phyloP scores from a whole-genome alignment of 37 sponge, comb jelly and placozoan genomes.

The Cliona cf. orientalis region DNA sequence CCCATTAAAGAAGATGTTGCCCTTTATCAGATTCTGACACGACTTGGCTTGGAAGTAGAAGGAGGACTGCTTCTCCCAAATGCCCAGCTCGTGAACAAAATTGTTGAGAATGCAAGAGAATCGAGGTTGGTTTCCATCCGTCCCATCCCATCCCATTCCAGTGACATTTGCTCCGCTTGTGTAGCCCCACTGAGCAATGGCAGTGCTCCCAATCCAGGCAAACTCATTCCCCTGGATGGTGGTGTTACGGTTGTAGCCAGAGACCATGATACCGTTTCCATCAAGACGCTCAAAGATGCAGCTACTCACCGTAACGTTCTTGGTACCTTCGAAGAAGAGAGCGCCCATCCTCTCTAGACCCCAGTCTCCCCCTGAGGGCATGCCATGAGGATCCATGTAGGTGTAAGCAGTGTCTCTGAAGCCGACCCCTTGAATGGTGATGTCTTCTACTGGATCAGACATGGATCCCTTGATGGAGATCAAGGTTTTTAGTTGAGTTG shows the following conservation, averaged over 20 bases:
- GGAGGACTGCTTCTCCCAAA: conserved; percentile 69
- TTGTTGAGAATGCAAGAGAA: conserved; percentile 53
- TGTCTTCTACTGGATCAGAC: conserved; percentile 24
- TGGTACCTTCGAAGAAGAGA: conserved; percentile 63
- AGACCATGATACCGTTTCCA: conserved; percentile 67
- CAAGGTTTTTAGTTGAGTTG: conserved; percentile 36
- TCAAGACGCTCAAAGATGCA: conserved; percentile 57
- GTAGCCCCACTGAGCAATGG: conserved; percentile 65
- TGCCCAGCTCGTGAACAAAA: conserved; percentile 73
- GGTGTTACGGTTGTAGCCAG: conserved; percentile 50
- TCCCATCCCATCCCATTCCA: conserved; percentile 68
- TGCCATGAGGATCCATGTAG: conserved; percentile 58
- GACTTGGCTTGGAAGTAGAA: conserved; percentile 67
- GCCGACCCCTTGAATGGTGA: conserved; percentile 39
- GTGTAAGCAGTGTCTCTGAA: conserved; percentile 68
- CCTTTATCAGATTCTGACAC: conserved; percentile 56
- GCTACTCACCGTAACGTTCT: conserved; percentile 9
- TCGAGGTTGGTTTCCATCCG: conserved; percentile 65
- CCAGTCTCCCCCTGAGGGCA: conserved; percentile 79
- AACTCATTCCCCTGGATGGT: conserved; percentile 63
- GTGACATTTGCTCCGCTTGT: conserved; percentile 38
- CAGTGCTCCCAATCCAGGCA: conserved; percentile 69
- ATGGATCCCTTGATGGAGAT: conserved; percentile 27
- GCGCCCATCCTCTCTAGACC: conserved; percentile 57
- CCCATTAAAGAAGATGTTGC: conserved; percentile 85